Evolutionary conservation across 2,797 vertebrate species (phyloP).

Genomic region (Gambelia wislizenii): DNA sequence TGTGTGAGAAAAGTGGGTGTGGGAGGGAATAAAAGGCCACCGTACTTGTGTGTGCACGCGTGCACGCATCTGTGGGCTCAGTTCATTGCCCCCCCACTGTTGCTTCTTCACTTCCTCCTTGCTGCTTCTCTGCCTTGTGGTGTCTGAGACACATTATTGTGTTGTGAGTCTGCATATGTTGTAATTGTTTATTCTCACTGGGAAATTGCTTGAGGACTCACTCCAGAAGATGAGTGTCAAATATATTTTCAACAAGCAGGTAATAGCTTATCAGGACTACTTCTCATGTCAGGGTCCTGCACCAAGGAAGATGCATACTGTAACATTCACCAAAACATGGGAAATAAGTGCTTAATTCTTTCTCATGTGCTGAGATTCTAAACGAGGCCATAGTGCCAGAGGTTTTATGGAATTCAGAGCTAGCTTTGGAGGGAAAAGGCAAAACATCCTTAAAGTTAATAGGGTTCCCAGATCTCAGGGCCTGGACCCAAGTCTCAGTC

Average conservation of each 20-base stretch:
- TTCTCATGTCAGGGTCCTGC: neutral
- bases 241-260: neutral
- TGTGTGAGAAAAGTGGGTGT: neutral
- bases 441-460: neutral
- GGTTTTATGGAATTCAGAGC: conserved; percentile 4
- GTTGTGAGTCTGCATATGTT: neutral
- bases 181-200: conserved; percentile 4
- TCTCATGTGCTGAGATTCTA: neutral
- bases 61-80: neutral
- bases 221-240: neutral
- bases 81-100: too few species aligned
- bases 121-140: neutral
- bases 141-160: neutral
- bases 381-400: neutral
- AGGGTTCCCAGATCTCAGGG: too few species aligned
- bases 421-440: conserved; percentile 3
- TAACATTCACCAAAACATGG: neutral
- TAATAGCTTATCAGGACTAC: conserved; percentile 11
- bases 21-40: neutral
- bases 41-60: too few species aligned
- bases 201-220: neutral
- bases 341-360: neutral
- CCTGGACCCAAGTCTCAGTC: too few species aligned
- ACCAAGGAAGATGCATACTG: neutral
- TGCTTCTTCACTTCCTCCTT: neutral